Evolutionary conservation across 1,140 invertebrate species (phyloP), one percentile per base, ranked within the genome.

Genomic region (Drosophila ananassae): DNA sequence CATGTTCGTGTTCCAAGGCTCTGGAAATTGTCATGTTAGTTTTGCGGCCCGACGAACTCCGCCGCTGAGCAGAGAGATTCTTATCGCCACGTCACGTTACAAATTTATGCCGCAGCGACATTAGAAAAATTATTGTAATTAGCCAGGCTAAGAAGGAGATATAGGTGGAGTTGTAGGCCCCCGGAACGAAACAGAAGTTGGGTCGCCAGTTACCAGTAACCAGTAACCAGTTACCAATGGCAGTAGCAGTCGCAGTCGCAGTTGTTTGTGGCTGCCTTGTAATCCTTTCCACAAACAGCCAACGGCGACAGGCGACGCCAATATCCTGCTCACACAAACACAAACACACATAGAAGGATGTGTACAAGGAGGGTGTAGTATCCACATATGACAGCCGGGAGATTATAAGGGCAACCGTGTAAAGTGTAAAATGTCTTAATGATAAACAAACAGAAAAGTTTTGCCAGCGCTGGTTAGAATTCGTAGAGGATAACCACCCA

Each of bases 401-500:
- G 82, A 87, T 85, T 85, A 87, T 85, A 68, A 87, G 77, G 82
- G 83, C 74, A 81, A 82, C 82, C 74, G 80, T 83, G 77, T 74
- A 80, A 77, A 85, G 63, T 81, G 81, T 87, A 85, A 85, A 85
- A 87, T 87, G 82, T 87, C 82, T 87, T 87, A 87, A 87, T 87
- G 82, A 87, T 87, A 87, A 87, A 87, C 82, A 87, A 87, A 87
- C 82, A 87, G 82, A 87, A 87, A 87, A 85, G 77, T 87, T 87
- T 73, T 58, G 66, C 69, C 74, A 60, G 37, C 59, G 57, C 46
- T 77, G 82, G 82, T 78, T 87, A 75, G 82, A 73, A 87, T 87
- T 69, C 37, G 25, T 37, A 21, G 32, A 69, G 63, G 63, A 48
- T 50, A 68, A 30, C 24, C 50, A 39, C 66, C 61, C 61, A 67